Evolutionary conservation across 1,140 invertebrate species (phyloP).

Genomic region (Eubasilissa regina): DNA sequence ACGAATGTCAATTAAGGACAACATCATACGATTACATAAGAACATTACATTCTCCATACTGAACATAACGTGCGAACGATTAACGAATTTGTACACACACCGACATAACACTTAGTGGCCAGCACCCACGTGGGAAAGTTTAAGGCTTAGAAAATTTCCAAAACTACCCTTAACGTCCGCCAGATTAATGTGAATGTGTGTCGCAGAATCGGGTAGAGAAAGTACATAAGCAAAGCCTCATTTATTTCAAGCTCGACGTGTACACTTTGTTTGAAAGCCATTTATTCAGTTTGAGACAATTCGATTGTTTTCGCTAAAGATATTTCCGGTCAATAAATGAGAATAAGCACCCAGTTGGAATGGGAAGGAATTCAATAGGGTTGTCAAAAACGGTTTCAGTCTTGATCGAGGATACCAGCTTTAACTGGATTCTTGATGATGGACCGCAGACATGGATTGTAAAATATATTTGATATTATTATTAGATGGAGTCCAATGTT

Average conservation of each 20-base stretch:
- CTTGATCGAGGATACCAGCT: too few species aligned
- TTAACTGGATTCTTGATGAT: too few species aligned
- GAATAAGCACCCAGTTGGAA: not conserved
- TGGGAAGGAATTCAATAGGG: too few species aligned
- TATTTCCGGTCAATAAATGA: not conserved
- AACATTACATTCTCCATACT: too few species aligned
- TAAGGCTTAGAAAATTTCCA: constrained; percentile 4
- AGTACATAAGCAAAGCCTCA: not conserved
- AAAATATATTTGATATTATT: too few species aligned
- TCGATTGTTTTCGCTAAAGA: not conserved
- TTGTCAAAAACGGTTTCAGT: too few species aligned
- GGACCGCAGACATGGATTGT: too few species aligned
- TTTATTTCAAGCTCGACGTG: not conserved
- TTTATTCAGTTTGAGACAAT: not conserved
- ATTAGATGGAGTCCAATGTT: too few species aligned
- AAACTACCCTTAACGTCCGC: constrained; percentile 10
- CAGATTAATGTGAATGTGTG: constrained; percentile 23
- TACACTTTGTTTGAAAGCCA: not conserved
- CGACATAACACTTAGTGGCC: constrained; percentile 9
- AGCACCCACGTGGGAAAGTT: constrained; percentile 7
- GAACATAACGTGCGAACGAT: too few species aligned
- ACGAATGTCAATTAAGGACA: too few species aligned
- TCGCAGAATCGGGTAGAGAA: not conserved
- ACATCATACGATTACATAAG: too few species aligned
- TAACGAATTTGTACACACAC: too few species aligned